Conservation (phyloP, 37 sponge, comb jelly and placozoan species). For the Halichondria panicea region DNA sequence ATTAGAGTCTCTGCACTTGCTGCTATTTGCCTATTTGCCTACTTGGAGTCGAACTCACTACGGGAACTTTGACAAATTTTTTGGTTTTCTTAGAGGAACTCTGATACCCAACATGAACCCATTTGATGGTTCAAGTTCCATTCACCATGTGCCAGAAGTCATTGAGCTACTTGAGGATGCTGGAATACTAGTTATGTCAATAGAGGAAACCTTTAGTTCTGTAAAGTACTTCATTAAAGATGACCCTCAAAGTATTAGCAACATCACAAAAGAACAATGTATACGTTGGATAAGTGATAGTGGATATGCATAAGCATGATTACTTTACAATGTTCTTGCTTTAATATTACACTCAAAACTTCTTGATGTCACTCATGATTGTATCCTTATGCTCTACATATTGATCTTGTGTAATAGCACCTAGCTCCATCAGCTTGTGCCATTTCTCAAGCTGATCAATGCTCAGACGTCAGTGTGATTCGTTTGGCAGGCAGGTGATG, state of each 20-base stretch:
- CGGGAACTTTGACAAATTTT: conserved; percentile 35
- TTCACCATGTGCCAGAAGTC: too few relatives aligned
- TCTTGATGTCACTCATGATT: conserved; percentile 42
- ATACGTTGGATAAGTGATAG: conserved; percentile 16
- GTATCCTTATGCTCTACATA: conserved; percentile 27
- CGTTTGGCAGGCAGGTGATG: conserved; percentile 13
- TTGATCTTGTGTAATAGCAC: conserved; percentile 22
- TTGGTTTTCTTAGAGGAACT: conserved; percentile 38
- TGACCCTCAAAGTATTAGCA: conserved; percentile 23
- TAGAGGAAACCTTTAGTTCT: conserved; percentile 25
- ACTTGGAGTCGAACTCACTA: conserved; percentile 23
- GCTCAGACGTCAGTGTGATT: conserved; percentile 16
- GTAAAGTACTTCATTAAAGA: conserved; percentile 35
- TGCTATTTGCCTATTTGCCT: conserved; percentile 29
- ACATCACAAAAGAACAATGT: conserved; percentile 13
- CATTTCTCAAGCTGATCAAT: conserved; percentile 46
- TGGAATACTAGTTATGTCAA: too few relatives aligned
- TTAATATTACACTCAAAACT: conserved; percentile 14
- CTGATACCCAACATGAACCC: conserved; percentile 49
- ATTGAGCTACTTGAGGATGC: too few relatives aligned
- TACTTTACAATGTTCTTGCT: neutral
- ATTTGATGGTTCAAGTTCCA: conserved; percentile 46
- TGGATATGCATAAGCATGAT: neutral
- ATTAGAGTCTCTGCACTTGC: conserved; percentile 41
- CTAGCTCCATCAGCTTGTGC: conserved; percentile 39